Base-by-base conservation (phyloP, 2,797 vertebrate species). In the Chloroceryle amazona region DNA sequence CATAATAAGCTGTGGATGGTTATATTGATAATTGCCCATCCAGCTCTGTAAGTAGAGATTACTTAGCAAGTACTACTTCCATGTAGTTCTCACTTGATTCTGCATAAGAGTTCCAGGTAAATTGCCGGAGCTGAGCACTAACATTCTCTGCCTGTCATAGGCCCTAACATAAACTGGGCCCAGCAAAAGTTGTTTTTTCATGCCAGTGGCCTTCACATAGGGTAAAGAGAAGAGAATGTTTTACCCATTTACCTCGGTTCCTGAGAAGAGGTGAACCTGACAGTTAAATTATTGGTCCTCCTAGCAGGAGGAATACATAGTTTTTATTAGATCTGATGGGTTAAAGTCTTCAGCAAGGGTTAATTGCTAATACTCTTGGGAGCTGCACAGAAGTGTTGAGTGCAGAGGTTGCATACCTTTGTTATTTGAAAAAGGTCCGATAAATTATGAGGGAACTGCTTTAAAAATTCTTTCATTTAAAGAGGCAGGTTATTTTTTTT, bases 361-460 rank as follows among this genome's bases (percentile, higher is more conserved):
- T 96, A 80, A 85, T 67, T 82, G 57, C 61, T 84, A 33, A 70
- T 86, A 35, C 39, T 94, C 41, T 17, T 14, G 82, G 37, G 71
- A 96, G 52, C 41, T 84, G 65, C 67, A 28, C 22, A 35, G 62
- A 47, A 76, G 37, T 22, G 62, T 86, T 90, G 86, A 86, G 65
- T 71, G 62, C 63, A 60, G 62, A 88, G 58, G 28, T 73, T 95
- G 85, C 82, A 86, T 96, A 93, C 87, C 41, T 92, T 84, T 90
- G 47, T 42, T 95, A 23, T 75, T 96, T 93, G 91, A 76, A 82
- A 94, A 95, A 89, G 26, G 51, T 57, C 67, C 0, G 31, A 65
- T 84, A 90, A 93, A 70, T 95, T 89, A 61, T 1, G 20, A 82
- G 72, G 79, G 92, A 95, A 75, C 49, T 42, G 62, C 78, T 87